These are phyloP conservation scores for Piezodorus guildinii DNA, from an alignment of 1,140 invertebrate species.

Conservation along the genomic window DNA sequence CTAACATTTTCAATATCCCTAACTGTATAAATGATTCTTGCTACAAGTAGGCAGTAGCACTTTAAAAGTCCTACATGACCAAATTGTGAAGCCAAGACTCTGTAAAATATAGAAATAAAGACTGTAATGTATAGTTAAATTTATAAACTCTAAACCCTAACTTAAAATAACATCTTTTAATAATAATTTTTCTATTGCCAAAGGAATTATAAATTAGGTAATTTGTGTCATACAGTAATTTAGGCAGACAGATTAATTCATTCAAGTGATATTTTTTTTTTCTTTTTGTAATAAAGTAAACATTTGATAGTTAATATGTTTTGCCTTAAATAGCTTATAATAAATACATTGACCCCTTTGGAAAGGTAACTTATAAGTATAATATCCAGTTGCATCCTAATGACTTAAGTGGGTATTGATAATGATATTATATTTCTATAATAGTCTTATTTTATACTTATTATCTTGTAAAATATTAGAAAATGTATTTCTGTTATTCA, in stretches of 20 bases:
- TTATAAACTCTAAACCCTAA: constrained; percentile 6
- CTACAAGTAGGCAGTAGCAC: constrained; percentile 16
- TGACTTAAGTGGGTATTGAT: constrained; percentile 1
- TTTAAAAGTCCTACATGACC: constrained; percentile 20
- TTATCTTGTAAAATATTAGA: not conserved
- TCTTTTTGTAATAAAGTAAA: not conserved
- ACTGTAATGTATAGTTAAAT: constrained; percentile 23
- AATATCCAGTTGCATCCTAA: not conserved
- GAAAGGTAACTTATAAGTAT: not conserved
- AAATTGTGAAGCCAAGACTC: constrained; percentile 17
- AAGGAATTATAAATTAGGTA: constrained; percentile 23
- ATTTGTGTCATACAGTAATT: constrained; percentile 9
- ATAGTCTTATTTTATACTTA: constrained; percentile 10
- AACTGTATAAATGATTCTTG: constrained; percentile 1
- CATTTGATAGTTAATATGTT: constrained; percentile 1
- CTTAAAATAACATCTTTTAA: constrained; percentile 16
- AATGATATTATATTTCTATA: constrained; percentile 13
- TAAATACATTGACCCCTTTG: not conserved
- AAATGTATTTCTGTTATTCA: no score
- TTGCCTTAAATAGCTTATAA: constrained; percentile 11
- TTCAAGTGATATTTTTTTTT: not conserved
- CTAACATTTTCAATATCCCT: constrained; percentile 11
- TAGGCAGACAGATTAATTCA: not conserved
- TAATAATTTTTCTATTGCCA: constrained; percentile 24
- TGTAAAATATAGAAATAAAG: constrained; percentile 19